Base-by-base conservation (phyloP, 2,113 vertebrate species). In the Egretta garzetta region DNA sequence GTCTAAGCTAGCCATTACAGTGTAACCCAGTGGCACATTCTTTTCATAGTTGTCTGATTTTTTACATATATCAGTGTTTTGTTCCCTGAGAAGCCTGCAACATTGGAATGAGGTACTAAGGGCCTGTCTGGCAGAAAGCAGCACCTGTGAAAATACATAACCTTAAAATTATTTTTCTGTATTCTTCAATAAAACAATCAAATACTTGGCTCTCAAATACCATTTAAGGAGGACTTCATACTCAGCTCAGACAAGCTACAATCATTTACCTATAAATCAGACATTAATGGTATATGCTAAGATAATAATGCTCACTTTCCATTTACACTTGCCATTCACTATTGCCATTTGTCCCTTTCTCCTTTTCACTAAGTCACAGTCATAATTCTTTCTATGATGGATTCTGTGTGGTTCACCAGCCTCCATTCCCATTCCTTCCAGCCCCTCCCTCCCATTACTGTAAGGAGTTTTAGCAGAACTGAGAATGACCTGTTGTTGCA, bases 1-100 rank as follows among this genome's bases (percentile, higher is more conserved):
- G 5, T 35, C n/a, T 39, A 52, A 80, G 11, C 5, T 32, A 86
- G 39, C 10, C 33, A 24, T n/a, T n/a, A 24, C 6, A 45, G 14
- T 6, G 9, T 43, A 86, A 59, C 2, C 4, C 28, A 41, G 19
- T 15, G 13, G 16, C 22, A 59, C 3, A 2, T 0, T 2, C n/a
- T 43, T 85, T 39, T 24, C 28, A n/a, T 1, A 74, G 26, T 0
- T 52, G 6, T 21, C 59, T 82, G 22, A 7, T 53, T 47, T 55
- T 83, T 43, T 30, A 28, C 10, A 28, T 14, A 12, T 14, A 37
- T 32, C 43, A 41, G 13, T 9, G 9, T 49, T 89, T 60, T 62
- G 5, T 43, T 80, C 27, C 55, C 14, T 23, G 22, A 62, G 53
- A 93, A 86, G 3, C 14, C 30, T 74, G 6, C 9, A n/a, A 6